Conservation (phyloP, 2,113 vertebrate genomes). For the Cryptotis parvus region DNA sequence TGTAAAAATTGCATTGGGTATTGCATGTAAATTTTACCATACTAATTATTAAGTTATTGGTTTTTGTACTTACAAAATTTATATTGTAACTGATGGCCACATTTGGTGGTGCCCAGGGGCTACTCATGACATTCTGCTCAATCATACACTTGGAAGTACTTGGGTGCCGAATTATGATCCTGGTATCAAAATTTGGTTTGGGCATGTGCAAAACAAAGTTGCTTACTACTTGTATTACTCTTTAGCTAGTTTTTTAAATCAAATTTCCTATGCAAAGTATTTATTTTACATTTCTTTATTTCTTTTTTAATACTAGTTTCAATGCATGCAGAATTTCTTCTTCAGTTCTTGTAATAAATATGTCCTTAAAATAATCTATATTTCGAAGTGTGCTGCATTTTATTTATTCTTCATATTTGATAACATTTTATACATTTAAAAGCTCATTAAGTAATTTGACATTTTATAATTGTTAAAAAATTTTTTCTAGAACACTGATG, state of each 20-base stretch:
- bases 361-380: not conserved
- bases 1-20: too few relatives aligned
- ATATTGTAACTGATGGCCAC: too few relatives aligned
- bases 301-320: not conserved
- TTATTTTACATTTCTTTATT: not conserved
- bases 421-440: not conserved
- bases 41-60: too few relatives aligned
- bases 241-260: not conserved
- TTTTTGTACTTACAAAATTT: too few relatives aligned
- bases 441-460: not conserved
- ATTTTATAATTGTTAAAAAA: not conserved
- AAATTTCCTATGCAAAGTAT: not conserved
- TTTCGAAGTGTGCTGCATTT: not conserved
- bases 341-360: slow-evolving; percentile 27
- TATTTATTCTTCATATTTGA: not conserved
- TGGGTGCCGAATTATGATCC: too few relatives aligned
- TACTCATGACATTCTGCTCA: too few relatives aligned
- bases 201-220: too few relatives aligned
- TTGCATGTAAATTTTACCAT: too few relatives aligned
- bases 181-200: too few relatives aligned
- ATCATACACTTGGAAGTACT: too few relatives aligned
- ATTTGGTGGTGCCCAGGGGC: too few relatives aligned
- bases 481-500: not conserved
- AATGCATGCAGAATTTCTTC: not conserved
- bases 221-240: too few relatives aligned